These are phyloP conservation scores for Acrocyrtus sp. DNA, from an alignment of 2,888 invertebrate species.

Conservation along the genomic window DNA sequence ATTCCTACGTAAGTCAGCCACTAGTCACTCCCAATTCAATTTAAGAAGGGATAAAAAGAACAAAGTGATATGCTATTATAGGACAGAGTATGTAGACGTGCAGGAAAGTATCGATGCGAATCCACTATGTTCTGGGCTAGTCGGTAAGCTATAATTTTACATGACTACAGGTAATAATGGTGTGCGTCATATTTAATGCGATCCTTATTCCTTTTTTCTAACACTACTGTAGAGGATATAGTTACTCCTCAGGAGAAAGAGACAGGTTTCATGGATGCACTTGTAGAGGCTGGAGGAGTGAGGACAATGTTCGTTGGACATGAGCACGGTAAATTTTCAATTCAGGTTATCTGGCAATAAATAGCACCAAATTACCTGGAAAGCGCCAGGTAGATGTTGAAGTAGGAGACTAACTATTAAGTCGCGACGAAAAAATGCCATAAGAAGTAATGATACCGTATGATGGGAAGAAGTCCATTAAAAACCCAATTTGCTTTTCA, in stretches of 20 bases:
- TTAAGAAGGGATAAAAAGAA: no score
- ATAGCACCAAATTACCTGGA: no score
- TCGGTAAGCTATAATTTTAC: conserved; percentile 3
- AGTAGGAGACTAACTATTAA: no score
- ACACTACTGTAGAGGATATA: conserved; percentile 40
- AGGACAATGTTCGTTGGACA: conserved; percentile 47
- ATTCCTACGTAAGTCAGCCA: conserved; percentile 47
- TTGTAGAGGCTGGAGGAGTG: conserved; percentile 39
- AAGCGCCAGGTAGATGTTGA: no score
- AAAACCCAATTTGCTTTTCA: neutral
- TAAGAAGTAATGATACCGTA: neutral
- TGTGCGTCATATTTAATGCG: no score
- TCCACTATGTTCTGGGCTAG: conserved; percentile 36
- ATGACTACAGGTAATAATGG: no score
- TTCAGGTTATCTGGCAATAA: no score
- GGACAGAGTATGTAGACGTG: conserved; percentile 18
- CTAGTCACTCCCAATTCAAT: neutral
- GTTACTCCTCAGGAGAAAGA: conserved; percentile 46
- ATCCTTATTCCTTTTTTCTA: no score
- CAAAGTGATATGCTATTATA: neutral
- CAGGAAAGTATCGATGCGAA: conserved; percentile 30
- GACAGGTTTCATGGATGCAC: conserved; percentile 46
- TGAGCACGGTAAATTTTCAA: conserved; percentile 42
- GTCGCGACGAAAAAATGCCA: no score
- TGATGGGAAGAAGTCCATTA: neutral